Percentiles rank a stretch among this genome's conserved stretches.
These are phyloP conservation scores for Drosophila pseudoananassae DNA, from an alignment of 1,140 invertebrate genomes.

Conservation along the genomic window DNA sequence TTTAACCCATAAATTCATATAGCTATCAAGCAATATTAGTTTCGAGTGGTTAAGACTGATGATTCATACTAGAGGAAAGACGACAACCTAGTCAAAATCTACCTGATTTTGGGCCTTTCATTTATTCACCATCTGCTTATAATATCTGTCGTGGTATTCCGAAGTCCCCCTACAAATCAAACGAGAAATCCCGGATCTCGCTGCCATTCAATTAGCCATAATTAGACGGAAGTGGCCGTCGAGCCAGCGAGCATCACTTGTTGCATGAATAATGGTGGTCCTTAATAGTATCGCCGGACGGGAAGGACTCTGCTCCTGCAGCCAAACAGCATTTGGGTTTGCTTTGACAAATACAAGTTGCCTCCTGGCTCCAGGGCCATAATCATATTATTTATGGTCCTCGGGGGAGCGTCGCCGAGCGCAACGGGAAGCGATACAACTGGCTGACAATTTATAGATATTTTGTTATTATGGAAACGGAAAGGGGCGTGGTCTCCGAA, in stretches of 20 bases:
- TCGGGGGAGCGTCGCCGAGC: constrained; percentile 3
- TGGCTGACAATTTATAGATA: constrained; percentile 59
- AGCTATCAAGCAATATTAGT: no score
- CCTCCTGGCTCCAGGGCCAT: constrained; percentile 61
- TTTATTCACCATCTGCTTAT: neutral
- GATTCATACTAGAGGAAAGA: no score
- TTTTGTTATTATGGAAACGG: constrained; percentile 58
- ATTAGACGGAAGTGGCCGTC: constrained; percentile 35
- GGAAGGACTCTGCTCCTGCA: constrained; percentile 18
- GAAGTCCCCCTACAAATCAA: constrained; percentile 39
- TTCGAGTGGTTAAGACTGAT: no score
- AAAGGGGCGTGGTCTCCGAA: constrained; percentile 5
- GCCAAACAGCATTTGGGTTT: constrained; percentile 53
- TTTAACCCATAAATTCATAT: no score
- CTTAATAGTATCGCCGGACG: constrained; percentile 37
- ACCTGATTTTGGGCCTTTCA: neutral
- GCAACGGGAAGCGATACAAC: constrained; percentile 31
- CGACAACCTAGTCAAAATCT: no score
- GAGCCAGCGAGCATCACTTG: constrained; percentile 49
- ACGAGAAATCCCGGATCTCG: constrained; percentile 19
- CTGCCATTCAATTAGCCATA: constrained; percentile 55
- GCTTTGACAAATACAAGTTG: constrained; percentile 76
- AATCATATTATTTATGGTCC: constrained; percentile 79
- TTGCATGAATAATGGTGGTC: constrained; percentile 67
- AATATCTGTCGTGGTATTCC: neutral